Conservation (phyloP, 1,140 invertebrate genomes). For the Drosophila simulans region DNA sequence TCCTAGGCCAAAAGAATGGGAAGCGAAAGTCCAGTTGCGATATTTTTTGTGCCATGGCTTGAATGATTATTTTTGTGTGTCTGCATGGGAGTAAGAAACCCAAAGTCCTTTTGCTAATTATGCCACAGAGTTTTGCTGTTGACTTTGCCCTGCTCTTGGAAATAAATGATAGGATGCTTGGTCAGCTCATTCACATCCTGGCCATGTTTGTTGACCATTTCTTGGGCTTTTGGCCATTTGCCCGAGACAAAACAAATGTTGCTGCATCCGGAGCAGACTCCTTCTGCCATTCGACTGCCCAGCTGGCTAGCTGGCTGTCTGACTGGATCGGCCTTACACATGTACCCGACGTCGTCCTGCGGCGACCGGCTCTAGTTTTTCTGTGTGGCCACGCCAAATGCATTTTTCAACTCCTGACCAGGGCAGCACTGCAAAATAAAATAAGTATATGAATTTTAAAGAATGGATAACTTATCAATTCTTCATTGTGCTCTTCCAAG, state of each 20-base stretch:
- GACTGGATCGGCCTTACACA: constrained; percentile 36
- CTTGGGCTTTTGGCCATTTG: constrained; percentile 49
- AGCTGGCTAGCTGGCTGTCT: background rate
- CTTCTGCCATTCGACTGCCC: constrained; percentile 6
- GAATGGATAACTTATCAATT: background rate
- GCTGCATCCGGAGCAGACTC: constrained; percentile 43
- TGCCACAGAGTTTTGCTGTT: constrained; percentile 60
- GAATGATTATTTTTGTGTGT: constrained; percentile 41
- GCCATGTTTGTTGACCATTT: constrained; percentile 56
- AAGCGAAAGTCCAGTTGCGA: constrained; percentile 9
- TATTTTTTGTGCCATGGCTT: constrained; percentile 27
- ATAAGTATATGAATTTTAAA: background rate
- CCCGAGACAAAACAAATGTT: constrained; percentile 56
- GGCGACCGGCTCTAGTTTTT: constrained; percentile 36
- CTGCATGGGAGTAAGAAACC: constrained; percentile 38
- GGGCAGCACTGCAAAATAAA: constrained; percentile 6
- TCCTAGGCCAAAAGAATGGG: constrained; percentile 4
- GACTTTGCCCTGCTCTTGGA: constrained; percentile 29
- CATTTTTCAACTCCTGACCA: constrained; percentile 59
- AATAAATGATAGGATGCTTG: constrained; percentile 61
- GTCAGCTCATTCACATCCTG: constrained; percentile 32
- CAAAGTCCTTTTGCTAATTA: constrained; percentile 66
- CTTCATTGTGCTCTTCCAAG: too few relatives aligned
- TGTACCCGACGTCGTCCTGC: constrained; percentile 33
- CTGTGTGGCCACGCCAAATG: constrained; percentile 49